Percentiles rank a stretch among this genome's conserved stretches.
phyloP scores from a whole-genome alignment of 2,888 invertebrate genomes.

The Pilophorus perplexus region DNA sequence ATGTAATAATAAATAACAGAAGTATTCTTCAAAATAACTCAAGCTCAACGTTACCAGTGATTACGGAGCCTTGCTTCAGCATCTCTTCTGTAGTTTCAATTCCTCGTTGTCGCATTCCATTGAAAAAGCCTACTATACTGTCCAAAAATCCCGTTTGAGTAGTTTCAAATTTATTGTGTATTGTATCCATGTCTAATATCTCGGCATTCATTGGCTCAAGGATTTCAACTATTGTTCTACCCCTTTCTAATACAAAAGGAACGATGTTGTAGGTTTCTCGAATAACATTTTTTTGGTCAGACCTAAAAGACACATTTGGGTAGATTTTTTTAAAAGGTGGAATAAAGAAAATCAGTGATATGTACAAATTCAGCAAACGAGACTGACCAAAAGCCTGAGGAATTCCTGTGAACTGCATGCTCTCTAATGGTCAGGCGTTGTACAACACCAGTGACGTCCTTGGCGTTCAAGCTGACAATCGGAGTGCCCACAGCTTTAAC shows the following conservation, averaged over 20 bases:
- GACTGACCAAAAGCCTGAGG: slow-evolving; percentile 74
- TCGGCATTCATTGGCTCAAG: slow-evolving; percentile 73
- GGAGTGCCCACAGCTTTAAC: slow-evolving; percentile 74
- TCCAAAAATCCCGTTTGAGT: slow-evolving; percentile 72
- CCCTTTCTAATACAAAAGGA: slow-evolving; percentile 70
- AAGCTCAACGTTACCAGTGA: slow-evolving; percentile 62
- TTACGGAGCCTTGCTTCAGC: slow-evolving; percentile 74
- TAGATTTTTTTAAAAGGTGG: not conserved
- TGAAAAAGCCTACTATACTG: slow-evolving; percentile 77
- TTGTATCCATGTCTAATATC: slow-evolving; percentile 73
- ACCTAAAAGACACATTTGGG: slow-evolving; percentile 52
- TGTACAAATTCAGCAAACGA: not conserved
- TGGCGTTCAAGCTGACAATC: slow-evolving; percentile 70
- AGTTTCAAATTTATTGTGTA: slow-evolving; percentile 79
- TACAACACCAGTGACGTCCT: slow-evolving; percentile 71
- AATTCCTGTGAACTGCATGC: slow-evolving; percentile 76
- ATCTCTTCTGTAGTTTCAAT: slow-evolving; percentile 85
- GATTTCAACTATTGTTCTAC: slow-evolving; percentile 66
- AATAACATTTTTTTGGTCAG: slow-evolving; percentile 74
- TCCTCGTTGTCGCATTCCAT: slow-evolving; percentile 63
- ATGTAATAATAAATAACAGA: too few species aligned
- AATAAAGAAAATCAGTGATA: not conserved
- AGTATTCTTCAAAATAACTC: not conserved
- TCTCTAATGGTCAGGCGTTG: slow-evolving; percentile 78
- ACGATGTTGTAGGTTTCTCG: slow-evolving; percentile 75